Conservation (phyloP, 2,797 vertebrate species). For the Sylvilagus floridanus region DNA sequence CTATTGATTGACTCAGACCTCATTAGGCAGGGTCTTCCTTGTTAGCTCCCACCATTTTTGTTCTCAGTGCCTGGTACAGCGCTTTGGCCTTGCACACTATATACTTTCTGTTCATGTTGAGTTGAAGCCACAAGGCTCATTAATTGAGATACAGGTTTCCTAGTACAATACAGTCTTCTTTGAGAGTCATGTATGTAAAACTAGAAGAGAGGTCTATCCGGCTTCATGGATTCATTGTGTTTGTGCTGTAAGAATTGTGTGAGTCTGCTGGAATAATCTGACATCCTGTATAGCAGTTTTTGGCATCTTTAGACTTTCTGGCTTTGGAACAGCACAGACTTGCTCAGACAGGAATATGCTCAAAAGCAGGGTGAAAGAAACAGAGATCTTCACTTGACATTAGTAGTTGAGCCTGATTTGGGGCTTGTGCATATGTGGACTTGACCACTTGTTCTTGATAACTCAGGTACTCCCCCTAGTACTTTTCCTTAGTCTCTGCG, state of each 20-base stretch:
- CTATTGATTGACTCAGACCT: not conserved
- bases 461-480: not conserved
- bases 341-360: not conserved
- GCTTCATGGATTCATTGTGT: not conserved
- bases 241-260: not conserved
- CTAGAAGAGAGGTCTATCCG: not conserved
- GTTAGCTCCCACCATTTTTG: not conserved
- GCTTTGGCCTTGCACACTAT: not conserved
- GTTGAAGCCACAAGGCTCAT: not conserved
- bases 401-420: not conserved
- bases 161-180: not conserved
- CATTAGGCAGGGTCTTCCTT: not conserved
- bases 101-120: not conserved
- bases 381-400: not conserved
- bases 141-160: not conserved
- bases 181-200: conserved; percentile 5
- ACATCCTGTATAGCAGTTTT: not conserved
- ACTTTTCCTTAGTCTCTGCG: not conserved
- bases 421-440: not conserved
- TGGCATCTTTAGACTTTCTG: not conserved
- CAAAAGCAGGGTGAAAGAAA: not conserved
- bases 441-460: not conserved
- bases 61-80: not conserved
- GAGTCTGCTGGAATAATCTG: not conserved
- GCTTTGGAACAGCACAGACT: not conserved